These are phyloP conservation scores for Drosophila biarmipes DNA, from an alignment of 1,140 invertebrate species.

Conservation along the genomic window DNA sequence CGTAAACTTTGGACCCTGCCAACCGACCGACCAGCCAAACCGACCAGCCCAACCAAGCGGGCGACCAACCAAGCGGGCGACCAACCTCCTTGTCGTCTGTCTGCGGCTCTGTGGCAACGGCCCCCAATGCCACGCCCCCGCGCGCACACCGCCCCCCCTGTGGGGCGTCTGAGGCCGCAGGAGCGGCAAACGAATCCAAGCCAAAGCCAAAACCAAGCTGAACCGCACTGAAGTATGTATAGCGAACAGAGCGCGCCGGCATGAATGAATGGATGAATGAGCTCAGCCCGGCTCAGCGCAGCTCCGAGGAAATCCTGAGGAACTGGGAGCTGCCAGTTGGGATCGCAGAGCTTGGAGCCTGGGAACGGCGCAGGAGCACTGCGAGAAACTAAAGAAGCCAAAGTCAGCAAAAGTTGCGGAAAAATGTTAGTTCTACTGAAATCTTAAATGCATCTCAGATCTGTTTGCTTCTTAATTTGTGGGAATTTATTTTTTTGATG, in stretches of 20 bases:
- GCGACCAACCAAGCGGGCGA: background rate
- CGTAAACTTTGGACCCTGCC: conserved; percentile 50
- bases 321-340: conserved; percentile 30
- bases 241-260: conserved; percentile 45
- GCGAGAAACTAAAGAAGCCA: background rate
- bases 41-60: background rate
- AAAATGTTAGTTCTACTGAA: too few species aligned
- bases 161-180: conserved; percentile 11
- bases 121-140: conserved; percentile 45
- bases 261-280: conserved; percentile 82
- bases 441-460: too few species aligned
- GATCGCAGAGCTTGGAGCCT: conserved; percentile 21
- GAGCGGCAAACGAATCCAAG: conserved; percentile 15
- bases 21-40: background rate
- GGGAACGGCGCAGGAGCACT: conserved; percentile 30
- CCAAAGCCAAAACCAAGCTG: conserved; percentile 20
- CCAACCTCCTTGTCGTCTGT: conserved; percentile 12
- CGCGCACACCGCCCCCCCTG: background rate
- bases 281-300: conserved; percentile 56
- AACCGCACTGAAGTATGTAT: conserved; percentile 21
- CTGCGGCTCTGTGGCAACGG: conserved; percentile 36
- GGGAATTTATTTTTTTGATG: too few species aligned
- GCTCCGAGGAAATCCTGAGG: conserved; percentile 28
- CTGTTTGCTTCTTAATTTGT: too few species aligned
- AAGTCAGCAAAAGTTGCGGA: too few species aligned